Percentiles rank a stretch among this genome's conserved stretches.
These are phyloP conservation scores for Melipona quadrifasciata DNA, from an alignment of 1,140 invertebrate genomes.

Conservation along the genomic window DNA sequence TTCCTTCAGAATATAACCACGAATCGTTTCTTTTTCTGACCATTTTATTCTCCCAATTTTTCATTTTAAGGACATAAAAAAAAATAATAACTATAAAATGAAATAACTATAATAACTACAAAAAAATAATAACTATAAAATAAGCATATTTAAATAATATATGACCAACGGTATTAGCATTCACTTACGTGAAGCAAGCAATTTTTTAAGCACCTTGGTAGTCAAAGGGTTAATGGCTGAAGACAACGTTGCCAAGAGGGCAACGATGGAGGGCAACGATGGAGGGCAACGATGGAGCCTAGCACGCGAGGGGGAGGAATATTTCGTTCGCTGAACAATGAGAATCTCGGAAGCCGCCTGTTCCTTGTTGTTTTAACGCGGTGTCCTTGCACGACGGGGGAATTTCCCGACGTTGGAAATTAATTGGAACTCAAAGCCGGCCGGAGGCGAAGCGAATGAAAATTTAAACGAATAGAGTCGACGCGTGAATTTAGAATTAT, in stretches of 20 bases:
- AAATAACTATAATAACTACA: too few species aligned
- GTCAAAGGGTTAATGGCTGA: too few species aligned
- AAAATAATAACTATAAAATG: too few species aligned
- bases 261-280: neutral
- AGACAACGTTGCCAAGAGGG: neutral
- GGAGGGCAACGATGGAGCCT: neutral
- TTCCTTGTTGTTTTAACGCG: neutral
- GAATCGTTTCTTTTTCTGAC: too few species aligned
- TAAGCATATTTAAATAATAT: too few species aligned
- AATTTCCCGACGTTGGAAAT: neutral
- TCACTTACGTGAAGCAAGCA: too few species aligned
- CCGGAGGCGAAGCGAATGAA: neutral
- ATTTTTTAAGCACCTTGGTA: too few species aligned
- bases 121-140: too few species aligned
- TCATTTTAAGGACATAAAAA: too few species aligned
- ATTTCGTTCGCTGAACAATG: slow-evolving; percentile 3
- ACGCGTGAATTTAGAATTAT: neutral
- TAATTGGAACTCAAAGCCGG: neutral
- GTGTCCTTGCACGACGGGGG: neutral
- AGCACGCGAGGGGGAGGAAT: neutral
- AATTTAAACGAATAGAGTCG: neutral
- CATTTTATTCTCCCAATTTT: too few species aligned
- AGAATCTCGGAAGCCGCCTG: neutral
- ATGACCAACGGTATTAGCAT: too few species aligned
- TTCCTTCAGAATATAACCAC: too few species aligned